Conservation (phyloP, 2,113 vertebrate genomes). For the Cairina moschata region DNA sequence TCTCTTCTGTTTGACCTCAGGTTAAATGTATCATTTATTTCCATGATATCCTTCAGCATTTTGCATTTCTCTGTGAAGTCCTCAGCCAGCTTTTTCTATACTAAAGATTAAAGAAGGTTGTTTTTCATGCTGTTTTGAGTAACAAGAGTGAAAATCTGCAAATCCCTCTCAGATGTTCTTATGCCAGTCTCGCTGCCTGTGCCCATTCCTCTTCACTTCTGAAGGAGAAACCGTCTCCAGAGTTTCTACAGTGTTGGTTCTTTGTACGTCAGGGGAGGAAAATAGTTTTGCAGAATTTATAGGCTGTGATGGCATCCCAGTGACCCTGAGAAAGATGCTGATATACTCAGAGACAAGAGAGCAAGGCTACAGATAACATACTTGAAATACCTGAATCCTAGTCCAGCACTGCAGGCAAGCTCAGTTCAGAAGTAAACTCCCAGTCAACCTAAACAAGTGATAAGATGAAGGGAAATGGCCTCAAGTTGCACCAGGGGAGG, state of each 20-base stretch:
- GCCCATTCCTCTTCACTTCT: neutral
- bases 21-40: constrained; percentile 24
- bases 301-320: neutral
- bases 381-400: neutral
- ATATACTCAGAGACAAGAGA: neutral
- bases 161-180: neutral
- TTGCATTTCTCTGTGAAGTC: constrained; percentile 30
- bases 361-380: neutral
- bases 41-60: neutral
- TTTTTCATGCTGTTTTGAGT: neutral
- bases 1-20: neutral
- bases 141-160: neutral
- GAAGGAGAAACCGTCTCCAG: neutral
- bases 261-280: neutral
- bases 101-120: neutral
- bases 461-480: too few relatives aligned
- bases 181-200: fast-evolving
- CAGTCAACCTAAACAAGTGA: neutral
- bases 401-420: fast-evolving
- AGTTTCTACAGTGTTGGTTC: neutral
- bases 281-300: neutral
- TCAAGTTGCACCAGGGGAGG: too few relatives aligned
- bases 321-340: neutral
- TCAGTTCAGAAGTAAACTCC: neutral
- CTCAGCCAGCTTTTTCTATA: neutral